Evolutionary conservation across 2,113 vertebrate genomes (phyloP), one percentile per base, ranked within the genome.

Genomic region (Rhagologus leucostigma): DNA sequence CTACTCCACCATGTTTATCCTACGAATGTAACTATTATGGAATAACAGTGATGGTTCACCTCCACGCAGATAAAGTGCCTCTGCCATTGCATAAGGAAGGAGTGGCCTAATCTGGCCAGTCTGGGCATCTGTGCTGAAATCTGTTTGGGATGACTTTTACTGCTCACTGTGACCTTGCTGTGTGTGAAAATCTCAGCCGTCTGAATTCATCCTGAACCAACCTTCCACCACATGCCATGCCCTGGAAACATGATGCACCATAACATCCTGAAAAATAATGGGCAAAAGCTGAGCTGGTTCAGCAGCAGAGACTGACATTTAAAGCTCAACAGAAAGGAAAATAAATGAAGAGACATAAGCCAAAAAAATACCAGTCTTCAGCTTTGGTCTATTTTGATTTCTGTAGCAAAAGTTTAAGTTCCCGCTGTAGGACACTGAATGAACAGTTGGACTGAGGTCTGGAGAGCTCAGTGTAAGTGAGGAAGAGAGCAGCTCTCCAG

Each of bases 91-190:
- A 17, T 26, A 55, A 67, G 21, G 47, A 55, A 82, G 33, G 33
- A 74, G 11, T 20, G 37, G 29, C 76, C 9, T 70, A 41, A n/a
- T 78, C 19, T 47, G 73, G 12, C 5, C 49, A 79, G 22, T 73
- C 50, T 77, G 44, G 84, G 57, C 84, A 91, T 95, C 81, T 92
- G 81, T 70, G 52, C 59, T 89, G 71, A 90, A 95, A 93, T 92
- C 91, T 95, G 93, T 52, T 89, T 59, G 68, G 87, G 76, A 44
- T 63, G 42, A 86, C 80, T 95, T 95, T 64, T 89, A 1, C 2
- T 79, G 35, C 78, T 85, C n/a, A 5, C 78, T 79, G 53, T 87
- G 93, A 96, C 94, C 87, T 97, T 94, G 84, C 44, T 84, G 37
- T 57, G 42, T 68, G 49, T 82, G 69, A 33, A 80, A 70, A 50